A percentile compares a stretch with the other conserved stretches of the same genome.
phyloP scores from a whole-genome alignment of 2,113 vertebrate species.

The Rissa tridactyla region DNA sequence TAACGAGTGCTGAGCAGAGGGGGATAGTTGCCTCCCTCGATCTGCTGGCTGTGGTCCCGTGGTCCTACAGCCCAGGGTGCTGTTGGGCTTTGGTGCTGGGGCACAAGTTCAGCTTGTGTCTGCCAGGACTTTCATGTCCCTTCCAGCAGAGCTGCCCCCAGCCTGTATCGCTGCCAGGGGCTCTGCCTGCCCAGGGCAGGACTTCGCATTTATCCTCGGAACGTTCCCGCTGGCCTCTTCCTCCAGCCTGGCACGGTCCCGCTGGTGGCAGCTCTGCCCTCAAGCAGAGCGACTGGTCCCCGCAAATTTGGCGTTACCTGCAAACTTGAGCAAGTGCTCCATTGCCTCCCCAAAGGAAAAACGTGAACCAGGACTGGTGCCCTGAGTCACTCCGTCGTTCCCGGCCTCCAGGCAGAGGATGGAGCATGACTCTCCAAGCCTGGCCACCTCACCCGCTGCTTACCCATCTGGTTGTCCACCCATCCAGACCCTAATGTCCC shows the following conservation, averaged over 20 bases:
- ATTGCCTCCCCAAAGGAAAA: background rate
- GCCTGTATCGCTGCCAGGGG: background rate
- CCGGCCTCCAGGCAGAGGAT: background rate
- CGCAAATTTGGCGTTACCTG: rapidly evolving
- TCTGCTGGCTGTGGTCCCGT: background rate
- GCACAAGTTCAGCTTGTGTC: background rate
- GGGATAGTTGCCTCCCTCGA: no score
- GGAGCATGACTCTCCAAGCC: no score
- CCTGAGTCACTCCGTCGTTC: background rate
- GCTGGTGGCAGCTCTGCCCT: background rate
- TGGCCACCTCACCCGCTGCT: background rate
- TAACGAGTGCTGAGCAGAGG: background rate
- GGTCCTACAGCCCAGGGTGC: background rate
- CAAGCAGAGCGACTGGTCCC: background rate
- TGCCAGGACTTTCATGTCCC: no score
- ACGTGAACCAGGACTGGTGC: no score
- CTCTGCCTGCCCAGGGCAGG: background rate
- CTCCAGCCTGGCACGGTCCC: background rate
- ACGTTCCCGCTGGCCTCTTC: background rate
- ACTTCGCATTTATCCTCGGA: background rate
- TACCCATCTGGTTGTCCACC: background rate
- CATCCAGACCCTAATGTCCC: background rate
- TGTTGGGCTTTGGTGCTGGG: background rate
- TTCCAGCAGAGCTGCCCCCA: background rate
- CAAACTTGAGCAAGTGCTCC: background rate